A percentile compares a stretch with the other conserved stretches of the same genome.
phyloP scores from a whole-genome alignment of 1,140 invertebrate species.

The Micrasema minimum region DNA sequence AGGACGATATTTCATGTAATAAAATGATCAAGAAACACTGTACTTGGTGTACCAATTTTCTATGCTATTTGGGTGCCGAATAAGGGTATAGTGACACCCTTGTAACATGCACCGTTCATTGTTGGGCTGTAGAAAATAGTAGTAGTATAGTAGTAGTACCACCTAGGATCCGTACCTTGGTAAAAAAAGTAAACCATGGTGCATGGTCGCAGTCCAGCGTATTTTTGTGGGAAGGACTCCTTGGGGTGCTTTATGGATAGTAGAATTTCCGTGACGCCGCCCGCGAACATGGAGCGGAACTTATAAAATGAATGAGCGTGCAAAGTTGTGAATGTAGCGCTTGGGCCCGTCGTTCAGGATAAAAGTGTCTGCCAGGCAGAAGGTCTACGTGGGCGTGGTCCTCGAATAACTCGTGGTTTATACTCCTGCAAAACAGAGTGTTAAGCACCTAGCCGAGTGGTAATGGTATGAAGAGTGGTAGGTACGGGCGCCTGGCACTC shows the following conservation, averaged over 20 bases:
- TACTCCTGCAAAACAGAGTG: conserved; percentile 79
- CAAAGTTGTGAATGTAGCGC: conserved; percentile 97
- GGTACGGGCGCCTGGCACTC: conserved; percentile 55
- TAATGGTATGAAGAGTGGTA: not conserved
- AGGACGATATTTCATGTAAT: no score
- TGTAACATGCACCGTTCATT: not conserved
- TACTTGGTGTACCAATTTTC: no score
- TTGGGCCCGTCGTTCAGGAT: conserved; percentile 99
- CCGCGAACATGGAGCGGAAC: conserved; percentile 99
- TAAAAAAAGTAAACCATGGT: conserved; percentile 95
- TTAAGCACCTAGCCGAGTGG: not conserved
- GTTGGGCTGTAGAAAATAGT: not conserved
- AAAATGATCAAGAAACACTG: no score
- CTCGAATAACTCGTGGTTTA: conserved; percentile 99
- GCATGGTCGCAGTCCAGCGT: conserved; percentile 98
- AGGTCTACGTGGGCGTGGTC: conserved; percentile 95
- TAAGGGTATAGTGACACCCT: no score
- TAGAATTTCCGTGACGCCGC: conserved; percentile 96
- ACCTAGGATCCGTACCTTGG: conserved; percentile 83
- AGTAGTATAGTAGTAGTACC: not conserved
- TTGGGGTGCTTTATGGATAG: conserved; percentile 97
- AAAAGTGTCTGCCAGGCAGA: no score
- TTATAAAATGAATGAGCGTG: conserved; percentile 97
- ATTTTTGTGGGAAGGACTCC: conserved; percentile 96
- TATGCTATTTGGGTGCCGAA: no score